Evolutionary conservation across 2,888 invertebrate species (phyloP), one percentile per base, ranked within the genome.

Genomic region (Apantesis nais): DNA sequence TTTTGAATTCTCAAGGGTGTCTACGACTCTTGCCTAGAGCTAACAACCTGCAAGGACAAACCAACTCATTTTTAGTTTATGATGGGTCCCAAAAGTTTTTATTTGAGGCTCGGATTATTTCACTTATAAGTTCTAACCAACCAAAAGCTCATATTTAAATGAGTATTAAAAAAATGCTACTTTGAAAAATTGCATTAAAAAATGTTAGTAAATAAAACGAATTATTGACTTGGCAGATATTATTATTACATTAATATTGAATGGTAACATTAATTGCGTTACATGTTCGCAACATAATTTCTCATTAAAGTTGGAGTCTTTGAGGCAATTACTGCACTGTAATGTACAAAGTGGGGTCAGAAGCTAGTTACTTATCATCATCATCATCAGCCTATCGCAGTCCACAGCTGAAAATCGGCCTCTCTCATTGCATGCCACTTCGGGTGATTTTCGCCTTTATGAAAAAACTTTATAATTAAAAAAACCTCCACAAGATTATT

Each of bases 1-100:
- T 66, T 66, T 37, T 8, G n/a, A 71, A 76, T 70, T 62, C 74
- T 70, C 78, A 48, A 7, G 76, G 71, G 78, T 71, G 77, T 68
- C 62, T 55, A 31, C 41, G 19, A 29, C 41, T 12, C 9, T 68
- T 29, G 44, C 60, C 62, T 66, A 41, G 61, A 68, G 62, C 48
- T 66, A 68, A 65, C 70, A 72, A 72, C 78, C 76, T 64, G 22
- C 19, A 22, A 63, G 58, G 37, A 19, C 14, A 25, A 29, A 39
- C n/a, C 8, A 41, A 58, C 8, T 41, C 41, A 41, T 58, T 63
- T 68, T 68, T 68, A 39, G 63, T 68, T 64, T 44, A 64, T 58
- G 44, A 64, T 60, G 62, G 31, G 64, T 68, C 68, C 68, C 58
- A 58, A 64, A 68, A 60, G 64, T 44, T 68, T 67, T 64, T 44